Evolutionary conservation across 2,113 vertebrate genomes (phyloP).

Genomic region (Triplophysa dalaica): DNA sequence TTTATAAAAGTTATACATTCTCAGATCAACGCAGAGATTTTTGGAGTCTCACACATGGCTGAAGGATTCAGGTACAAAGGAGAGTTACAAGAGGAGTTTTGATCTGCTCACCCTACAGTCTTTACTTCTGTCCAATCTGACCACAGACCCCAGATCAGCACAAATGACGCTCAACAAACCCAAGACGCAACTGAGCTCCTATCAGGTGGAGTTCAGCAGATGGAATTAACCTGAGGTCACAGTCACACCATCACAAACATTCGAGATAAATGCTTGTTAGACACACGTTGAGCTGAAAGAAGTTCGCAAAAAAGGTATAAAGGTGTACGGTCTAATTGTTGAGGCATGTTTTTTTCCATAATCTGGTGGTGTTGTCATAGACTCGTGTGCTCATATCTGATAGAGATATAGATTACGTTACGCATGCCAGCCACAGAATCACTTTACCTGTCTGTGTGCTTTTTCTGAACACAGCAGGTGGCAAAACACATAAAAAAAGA

Average conservation of each 20-base stretch:
- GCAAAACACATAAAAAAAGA: neutral
- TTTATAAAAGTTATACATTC: neutral
- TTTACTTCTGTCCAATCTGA: neutral
- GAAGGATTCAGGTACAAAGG: neutral
- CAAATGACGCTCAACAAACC: neutral
- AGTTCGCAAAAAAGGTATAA: too few species aligned
- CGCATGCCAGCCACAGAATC: neutral
- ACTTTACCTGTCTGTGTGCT: neutral
- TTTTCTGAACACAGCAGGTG: neutral
- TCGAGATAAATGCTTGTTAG: too few species aligned
- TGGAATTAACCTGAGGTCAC: too few species aligned
- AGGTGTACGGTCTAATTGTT: too few species aligned
- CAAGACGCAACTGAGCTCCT: neutral
- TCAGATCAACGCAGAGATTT: neutral
- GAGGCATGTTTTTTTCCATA: too few species aligned
- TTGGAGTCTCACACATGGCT: neutral
- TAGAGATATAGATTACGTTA: neutral
- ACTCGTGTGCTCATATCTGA: too few species aligned
- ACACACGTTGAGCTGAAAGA: too few species aligned
- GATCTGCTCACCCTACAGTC: conserved; percentile 54
- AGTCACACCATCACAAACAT: too few species aligned
- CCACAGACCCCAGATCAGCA: neutral
- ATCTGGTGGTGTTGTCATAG: neutral
- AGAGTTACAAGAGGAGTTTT: conserved; percentile 55
- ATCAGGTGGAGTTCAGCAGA: neutral